These are phyloP conservation scores for Aethes cnicana DNA, from an alignment of 2,888 invertebrate species.

Conservation along the genomic window DNA sequence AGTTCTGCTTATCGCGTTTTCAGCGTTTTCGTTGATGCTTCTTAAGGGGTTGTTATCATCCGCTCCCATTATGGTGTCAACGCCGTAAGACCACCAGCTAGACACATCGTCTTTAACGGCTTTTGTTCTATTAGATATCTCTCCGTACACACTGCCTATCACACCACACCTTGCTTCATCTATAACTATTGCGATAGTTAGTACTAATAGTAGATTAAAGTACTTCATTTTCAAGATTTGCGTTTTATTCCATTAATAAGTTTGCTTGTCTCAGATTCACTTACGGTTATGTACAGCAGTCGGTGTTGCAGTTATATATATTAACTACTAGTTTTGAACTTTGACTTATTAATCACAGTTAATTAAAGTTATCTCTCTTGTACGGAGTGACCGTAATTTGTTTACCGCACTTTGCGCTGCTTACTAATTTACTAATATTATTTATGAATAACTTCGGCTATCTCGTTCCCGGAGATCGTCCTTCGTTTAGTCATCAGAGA, in stretches of 20 bases:
- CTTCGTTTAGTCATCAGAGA: constrained; percentile 2
- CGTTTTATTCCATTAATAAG: background rate
- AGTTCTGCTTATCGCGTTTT: background rate
- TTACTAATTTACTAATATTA: background rate
- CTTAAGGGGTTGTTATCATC: constrained; percentile 14
- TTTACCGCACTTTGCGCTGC: constrained; percentile 19
- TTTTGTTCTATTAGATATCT: constrained; percentile 32
- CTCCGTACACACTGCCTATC: constrained; percentile 30
- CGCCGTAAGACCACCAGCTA: constrained; percentile 32
- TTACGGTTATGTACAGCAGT: constrained; percentile 1
- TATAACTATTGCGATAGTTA: background rate
- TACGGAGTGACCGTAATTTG: background rate
- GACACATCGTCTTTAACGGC: constrained; percentile 33
- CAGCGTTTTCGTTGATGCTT: background rate
- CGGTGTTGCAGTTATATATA: constrained; percentile 9
- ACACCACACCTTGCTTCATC: constrained; percentile 30
- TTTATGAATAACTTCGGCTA: background rate
- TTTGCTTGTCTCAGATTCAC: background rate
- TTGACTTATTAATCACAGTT: constrained; percentile 6
- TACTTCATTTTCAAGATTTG: constrained; percentile 15
- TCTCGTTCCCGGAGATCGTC: constrained; percentile 7
- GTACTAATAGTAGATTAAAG: constrained; percentile 1
- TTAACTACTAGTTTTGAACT: constrained; percentile 9
- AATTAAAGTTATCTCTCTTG: constrained; percentile 21
- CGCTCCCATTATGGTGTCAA: constrained; percentile 32